Percentiles rank a stretch among this genome's conserved stretches.
These are phyloP conservation scores for Coleophora flavipennella DNA, from an alignment of 2,888 invertebrate species.

Conservation along the genomic window DNA sequence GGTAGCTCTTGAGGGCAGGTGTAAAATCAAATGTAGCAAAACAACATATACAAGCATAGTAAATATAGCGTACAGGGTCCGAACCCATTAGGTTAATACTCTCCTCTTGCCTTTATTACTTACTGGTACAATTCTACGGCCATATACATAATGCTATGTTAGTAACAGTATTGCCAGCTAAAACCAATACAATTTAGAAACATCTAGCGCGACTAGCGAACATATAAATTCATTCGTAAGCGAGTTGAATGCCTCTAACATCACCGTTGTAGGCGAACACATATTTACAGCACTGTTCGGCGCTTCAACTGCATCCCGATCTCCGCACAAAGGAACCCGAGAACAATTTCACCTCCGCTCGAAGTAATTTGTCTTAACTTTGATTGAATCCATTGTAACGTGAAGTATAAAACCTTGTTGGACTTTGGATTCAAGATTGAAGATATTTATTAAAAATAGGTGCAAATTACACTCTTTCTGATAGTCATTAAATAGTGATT, in stretches of 20 bases:
- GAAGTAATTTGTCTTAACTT: constrained; percentile 38
- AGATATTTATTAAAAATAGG: too few species aligned
- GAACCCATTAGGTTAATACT: constrained; percentile 45
- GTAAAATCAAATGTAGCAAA: constrained; percentile 54
- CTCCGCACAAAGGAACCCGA: constrained; percentile 19
- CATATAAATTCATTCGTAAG: constrained; percentile 42
- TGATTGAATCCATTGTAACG: constrained; percentile 31
- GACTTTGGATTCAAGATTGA: too few species aligned
- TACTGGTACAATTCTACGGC: too few species aligned
- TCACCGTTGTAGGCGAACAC: constrained; percentile 32
- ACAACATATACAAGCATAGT: too few species aligned
- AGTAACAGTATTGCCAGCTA: too few species aligned
- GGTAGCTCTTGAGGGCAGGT: constrained; percentile 49
- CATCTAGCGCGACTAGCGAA: too few species aligned
- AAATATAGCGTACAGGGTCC: constrained; percentile 39
- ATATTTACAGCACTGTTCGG: constrained; percentile 32
- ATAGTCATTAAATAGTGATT: too few species aligned
- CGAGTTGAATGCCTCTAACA: constrained; percentile 32
- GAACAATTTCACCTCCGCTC: constrained; percentile 29
- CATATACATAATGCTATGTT: too few species aligned
- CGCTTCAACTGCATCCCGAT: constrained; percentile 32
- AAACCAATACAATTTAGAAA: too few species aligned
- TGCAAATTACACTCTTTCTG: too few species aligned
- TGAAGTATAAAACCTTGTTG: constrained; percentile 24
- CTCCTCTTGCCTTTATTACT: too few species aligned